Evolutionary conservation across 1,140 invertebrate genomes (phyloP), one percentile per base, ranked within the genome.

Genomic region (Pantala flavescens): DNA sequence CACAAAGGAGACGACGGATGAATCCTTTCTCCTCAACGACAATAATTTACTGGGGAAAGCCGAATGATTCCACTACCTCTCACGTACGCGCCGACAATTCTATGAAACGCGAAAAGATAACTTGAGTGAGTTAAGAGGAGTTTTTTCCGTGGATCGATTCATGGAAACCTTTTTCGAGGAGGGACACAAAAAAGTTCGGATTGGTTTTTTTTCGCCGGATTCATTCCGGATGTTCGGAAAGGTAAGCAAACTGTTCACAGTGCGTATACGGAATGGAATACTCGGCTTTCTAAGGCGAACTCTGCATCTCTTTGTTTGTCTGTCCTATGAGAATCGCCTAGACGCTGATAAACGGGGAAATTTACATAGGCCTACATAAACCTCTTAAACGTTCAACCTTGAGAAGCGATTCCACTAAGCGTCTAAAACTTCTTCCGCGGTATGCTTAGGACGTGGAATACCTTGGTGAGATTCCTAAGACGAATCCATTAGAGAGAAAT

Each of bases 401-500:
- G 49, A 63, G 12, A 63, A 63, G 14, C 49, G 14, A 3, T 21
- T 19, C 49, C 49, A 63, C 49, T 63, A 63, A 63, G 49, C 49
- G 28, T 36, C 28, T 36, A 36, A 36, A 36, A 36, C 28, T 36
- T 14, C 49, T 63, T 21, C 49, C 49, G 49, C 49, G 49, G 16
- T 21, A 19, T 63, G 16, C 49, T 21, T 21, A 19, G 49, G 49
- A 63, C 5, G n/a, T 3, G n/a, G n/a, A 63, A 63, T 63, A 21
- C 12, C 49, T 63, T 21, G n/a, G 49, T 63, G 49, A 21, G 14
- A 16, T 21, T 63, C 49, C 49, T 63, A 63, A 63, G 14, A 63
- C 49, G 49, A 63, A 63, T 63, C 49, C 49, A 63, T 63, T 63
- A 63, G 49, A 63, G n/a, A n/a, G 49, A 63, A 63, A 63, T 63